Evolutionary conservation across 2,113 vertebrate genomes (phyloP).

Genomic region (Saccopteryx bilineata): DNA sequence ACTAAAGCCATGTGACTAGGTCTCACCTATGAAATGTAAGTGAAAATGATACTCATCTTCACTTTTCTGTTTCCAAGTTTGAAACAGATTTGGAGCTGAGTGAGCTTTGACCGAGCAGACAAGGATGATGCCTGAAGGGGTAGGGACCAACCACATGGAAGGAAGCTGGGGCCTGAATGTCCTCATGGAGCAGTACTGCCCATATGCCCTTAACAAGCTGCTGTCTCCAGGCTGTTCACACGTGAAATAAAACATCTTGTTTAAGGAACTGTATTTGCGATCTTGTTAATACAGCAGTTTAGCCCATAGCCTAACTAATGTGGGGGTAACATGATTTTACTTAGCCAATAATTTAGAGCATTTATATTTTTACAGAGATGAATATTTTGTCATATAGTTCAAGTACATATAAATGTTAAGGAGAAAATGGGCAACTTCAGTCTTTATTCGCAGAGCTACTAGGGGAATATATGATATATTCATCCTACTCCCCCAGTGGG

Average conservation of each 20-base stretch:
- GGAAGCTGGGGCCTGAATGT: not conserved
- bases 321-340: slow-evolving; percentile 1
- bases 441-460: not conserved
- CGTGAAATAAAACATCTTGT: not conserved
- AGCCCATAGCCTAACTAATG: not conserved
- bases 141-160: not conserved
- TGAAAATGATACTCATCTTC: not conserved
- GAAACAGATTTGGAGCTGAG: not conserved
- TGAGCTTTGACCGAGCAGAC: not conserved
- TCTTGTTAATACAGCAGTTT: not conserved
- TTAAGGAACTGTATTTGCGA: not conserved
- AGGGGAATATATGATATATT: not conserved
- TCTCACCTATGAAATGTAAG: not conserved
- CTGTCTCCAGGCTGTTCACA: not conserved
- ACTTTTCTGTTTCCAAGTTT: not conserved
- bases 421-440: slow-evolving; percentile 11
- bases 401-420: not conserved
- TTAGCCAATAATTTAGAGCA: slow-evolving; percentile 17
- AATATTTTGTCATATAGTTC: not conserved
- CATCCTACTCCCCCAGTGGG: not conserved
- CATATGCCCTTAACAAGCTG: not conserved
- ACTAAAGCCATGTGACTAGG: not conserved
- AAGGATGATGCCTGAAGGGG: not conserved
- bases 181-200: not conserved
- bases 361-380: slow-evolving; percentile 50